Evolutionary conservation across 2,113 vertebrate species (phyloP).

Genomic region (Ceyx melanurus): DNA sequence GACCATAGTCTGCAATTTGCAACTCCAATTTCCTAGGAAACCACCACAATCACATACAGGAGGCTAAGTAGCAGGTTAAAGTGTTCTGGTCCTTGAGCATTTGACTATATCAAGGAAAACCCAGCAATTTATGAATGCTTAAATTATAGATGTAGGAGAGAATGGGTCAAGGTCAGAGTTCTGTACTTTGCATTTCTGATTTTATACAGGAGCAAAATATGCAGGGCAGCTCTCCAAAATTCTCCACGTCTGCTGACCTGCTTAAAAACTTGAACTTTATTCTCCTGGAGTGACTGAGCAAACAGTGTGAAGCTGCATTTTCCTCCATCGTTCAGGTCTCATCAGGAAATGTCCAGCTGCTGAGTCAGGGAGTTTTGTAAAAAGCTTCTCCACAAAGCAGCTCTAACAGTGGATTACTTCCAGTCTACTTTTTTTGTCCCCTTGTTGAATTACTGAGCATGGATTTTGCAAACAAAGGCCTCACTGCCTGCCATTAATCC

Average conservation of each 20-base stretch:
- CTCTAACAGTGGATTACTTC: constrained; percentile 61
- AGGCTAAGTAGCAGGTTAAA: neutral
- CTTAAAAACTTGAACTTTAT: constrained; percentile 16
- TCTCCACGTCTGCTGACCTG: neutral
- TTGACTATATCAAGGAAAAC: neutral
- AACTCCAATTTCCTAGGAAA: neutral
- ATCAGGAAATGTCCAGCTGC: constrained; percentile 54
- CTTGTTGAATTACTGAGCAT: constrained; percentile 51
- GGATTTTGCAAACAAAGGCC: constrained; percentile 70
- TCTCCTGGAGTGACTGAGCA: constrained; percentile 7
- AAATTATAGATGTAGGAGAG: neutral
- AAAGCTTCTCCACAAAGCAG: constrained; percentile 51
- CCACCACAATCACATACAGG: neutral
- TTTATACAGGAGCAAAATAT: constrained; percentile 2
- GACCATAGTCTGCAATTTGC: neutral
- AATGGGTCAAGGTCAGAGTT: neutral
- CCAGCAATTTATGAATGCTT: neutral
- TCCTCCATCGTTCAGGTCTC: constrained; percentile 37
- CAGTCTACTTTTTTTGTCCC: constrained; percentile 59
- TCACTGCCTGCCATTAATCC: constrained; percentile 67
- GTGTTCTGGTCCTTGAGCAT: neutral
- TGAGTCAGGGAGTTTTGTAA: constrained; percentile 55
- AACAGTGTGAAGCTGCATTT: constrained; percentile 34
- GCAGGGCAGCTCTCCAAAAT: constrained; percentile 20
- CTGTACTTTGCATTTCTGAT: neutral